Percentiles rank a stretch among this genome's conserved stretches.
Conservation (phyloP, 2,113 vertebrate species). For the Chinchilla lanigera region DNA sequence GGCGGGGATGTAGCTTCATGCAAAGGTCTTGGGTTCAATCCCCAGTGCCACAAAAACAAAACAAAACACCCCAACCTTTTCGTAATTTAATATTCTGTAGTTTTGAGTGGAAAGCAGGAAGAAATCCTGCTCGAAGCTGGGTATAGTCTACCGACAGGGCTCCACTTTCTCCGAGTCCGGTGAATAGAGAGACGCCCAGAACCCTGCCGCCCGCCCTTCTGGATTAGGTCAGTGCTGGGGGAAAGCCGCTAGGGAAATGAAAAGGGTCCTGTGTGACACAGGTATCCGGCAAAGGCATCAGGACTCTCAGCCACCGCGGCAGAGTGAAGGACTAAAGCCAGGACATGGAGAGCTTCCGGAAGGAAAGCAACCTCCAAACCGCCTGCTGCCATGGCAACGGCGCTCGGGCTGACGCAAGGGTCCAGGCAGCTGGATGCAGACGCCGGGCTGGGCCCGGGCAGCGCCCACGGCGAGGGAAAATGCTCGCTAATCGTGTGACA, state of each 20-base stretch:
- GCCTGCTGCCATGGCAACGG: background rate
- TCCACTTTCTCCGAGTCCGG: background rate
- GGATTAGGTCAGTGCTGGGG: background rate
- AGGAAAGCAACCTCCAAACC: conserved; percentile 4
- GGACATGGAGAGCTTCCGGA: background rate
- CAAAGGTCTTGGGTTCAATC: background rate
- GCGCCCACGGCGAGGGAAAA: background rate
- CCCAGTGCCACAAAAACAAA: background rate
- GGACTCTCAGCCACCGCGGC: background rate
- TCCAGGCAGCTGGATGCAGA: background rate
- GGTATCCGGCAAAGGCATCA: background rate
- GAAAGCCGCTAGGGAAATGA: background rate
- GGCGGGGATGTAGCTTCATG: background rate
- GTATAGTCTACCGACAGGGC: background rate
- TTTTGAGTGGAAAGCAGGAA: background rate
- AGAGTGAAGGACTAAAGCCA: background rate
- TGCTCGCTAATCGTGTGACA: background rate
- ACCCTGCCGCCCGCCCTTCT: background rate
- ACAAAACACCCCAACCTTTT: background rate
- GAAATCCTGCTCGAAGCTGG: background rate
- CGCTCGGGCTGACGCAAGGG: background rate
- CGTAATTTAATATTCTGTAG: background rate
- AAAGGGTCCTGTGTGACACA: background rate
- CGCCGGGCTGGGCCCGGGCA: background rate
- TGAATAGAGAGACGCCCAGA: background rate